Evolutionary conservation across 2,888 invertebrate genomes (phyloP).

Genomic region (Imbricaverruca yamaguchii): DNA sequence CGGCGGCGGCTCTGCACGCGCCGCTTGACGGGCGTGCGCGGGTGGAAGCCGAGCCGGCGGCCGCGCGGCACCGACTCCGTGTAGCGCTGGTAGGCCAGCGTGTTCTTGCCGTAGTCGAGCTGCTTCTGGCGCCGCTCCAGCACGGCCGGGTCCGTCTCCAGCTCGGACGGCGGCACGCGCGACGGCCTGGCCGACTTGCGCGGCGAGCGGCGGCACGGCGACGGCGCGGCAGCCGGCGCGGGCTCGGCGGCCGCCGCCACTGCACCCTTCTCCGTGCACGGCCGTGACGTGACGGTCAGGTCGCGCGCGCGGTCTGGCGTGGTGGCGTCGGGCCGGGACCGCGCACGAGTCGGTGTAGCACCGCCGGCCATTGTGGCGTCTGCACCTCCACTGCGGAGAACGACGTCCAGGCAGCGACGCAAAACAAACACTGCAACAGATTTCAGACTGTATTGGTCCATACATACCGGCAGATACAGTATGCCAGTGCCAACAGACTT

Average conservation of each 20-base stretch:
- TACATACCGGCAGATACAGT: not conserved
- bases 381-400: not conserved
- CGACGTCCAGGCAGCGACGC: too few species aligned
- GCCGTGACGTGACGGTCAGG: not conserved
- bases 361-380: not conserved
- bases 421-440: conserved; percentile 14
- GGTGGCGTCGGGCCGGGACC: too few species aligned
- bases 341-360: too few species aligned
- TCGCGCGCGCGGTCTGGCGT: not conserved
- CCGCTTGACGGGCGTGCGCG: conserved; percentile 81
- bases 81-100: conserved; percentile 75
- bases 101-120: conserved; percentile 91
- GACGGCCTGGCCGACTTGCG: not conserved
- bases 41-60: conserved; percentile 62
- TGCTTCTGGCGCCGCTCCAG: conserved; percentile 79
- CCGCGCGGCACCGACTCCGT: conserved; percentile 54
- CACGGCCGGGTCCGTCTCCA: conserved; percentile 38
- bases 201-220: not conserved
- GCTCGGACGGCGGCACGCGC: not conserved
- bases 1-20: conserved; percentile 64
- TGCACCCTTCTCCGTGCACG: not conserved
- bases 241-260: not conserved
- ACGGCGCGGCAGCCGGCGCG: not conserved
- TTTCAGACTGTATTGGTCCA: not conserved
- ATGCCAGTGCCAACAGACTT: too few species aligned